Conservation (phyloP, 2,888 invertebrate species). For the Parnassius glacialis region DNA sequence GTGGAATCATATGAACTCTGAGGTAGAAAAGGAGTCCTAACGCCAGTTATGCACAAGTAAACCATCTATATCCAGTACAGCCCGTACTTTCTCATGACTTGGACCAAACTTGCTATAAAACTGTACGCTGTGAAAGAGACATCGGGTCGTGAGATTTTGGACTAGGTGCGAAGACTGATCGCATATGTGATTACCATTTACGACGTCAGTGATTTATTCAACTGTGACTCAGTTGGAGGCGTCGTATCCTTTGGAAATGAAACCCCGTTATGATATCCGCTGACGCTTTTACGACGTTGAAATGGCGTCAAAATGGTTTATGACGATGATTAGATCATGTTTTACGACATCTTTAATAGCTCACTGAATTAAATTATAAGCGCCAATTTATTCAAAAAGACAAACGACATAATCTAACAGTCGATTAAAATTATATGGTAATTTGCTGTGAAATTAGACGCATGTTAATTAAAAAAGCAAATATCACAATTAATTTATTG, state of each 20-base stretch:
- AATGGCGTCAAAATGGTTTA: slow-evolving; percentile 25
- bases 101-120: slow-evolving; percentile 50
- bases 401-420: neutral
- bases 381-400: slow-evolving; percentile 16
- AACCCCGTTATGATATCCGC: slow-evolving; percentile 24
- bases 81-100: slow-evolving; percentile 32
- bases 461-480: too few relatives aligned
- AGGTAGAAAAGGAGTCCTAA: too few relatives aligned
- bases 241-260: slow-evolving; percentile 27
- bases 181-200: slow-evolving; percentile 60
- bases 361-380: slow-evolving; percentile 12
- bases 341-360: slow-evolving; percentile 21
- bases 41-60: too few relatives aligned
- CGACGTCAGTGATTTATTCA: slow-evolving; percentile 52
- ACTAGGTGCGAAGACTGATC: slow-evolving; percentile 68
- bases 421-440: too few relatives aligned
- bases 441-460: too few relatives aligned
- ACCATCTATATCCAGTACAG: neutral
- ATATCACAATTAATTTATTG: too few relatives aligned
- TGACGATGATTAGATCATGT: slow-evolving; percentile 18
- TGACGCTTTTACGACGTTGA: slow-evolving; percentile 26
- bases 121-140: slow-evolving; percentile 66
- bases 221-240: slow-evolving; percentile 31
- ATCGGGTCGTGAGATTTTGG: slow-evolving; percentile 56
- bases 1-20: too few relatives aligned